Percentiles rank a stretch among this genome's conserved stretches.
phyloP scores from a whole-genome alignment of 1,140 invertebrate genomes.

The Drosophila sulfurigaster region DNA sequence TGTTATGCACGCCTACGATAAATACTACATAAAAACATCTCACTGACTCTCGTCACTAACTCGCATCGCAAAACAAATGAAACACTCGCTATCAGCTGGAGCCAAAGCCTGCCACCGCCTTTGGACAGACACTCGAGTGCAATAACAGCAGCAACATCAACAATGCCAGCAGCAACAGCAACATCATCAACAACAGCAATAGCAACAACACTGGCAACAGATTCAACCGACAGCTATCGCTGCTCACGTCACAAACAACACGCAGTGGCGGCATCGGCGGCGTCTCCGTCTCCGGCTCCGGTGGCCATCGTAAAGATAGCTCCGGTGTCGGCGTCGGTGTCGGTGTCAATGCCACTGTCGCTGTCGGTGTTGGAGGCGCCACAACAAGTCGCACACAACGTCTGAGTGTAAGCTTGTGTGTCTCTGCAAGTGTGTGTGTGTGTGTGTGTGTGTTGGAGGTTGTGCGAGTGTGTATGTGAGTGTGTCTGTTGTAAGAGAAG shows the following conservation, averaged over 20 bases:
- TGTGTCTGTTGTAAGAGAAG: constrained; percentile 1
- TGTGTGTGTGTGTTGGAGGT: constrained; percentile 9
- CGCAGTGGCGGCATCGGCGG: constrained; percentile 27
- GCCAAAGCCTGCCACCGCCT: constrained; percentile 71
- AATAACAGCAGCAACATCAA: constrained; percentile 70
- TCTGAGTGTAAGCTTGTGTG: constrained; percentile 77
- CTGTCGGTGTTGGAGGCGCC: constrained; percentile 34
- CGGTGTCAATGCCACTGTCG: constrained; percentile 7
- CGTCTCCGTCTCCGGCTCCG: constrained; percentile 10
- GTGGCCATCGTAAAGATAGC: background rate
- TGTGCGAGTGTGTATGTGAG: background rate
- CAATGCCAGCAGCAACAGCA: constrained; percentile 75
- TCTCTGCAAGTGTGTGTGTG: constrained; percentile 11
- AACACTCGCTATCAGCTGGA: constrained; percentile 54
- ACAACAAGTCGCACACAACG: constrained; percentile 72
- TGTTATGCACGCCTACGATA: constrained; percentile 25
- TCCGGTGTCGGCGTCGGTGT: constrained; percentile 41
- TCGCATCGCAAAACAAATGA: constrained; percentile 5
- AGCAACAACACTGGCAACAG: constrained; percentile 71
- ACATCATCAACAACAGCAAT: constrained; percentile 54
- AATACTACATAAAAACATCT: constrained; percentile 23
- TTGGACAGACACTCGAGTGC: constrained; percentile 81
- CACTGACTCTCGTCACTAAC: constrained; percentile 26
- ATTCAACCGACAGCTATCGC: constrained; percentile 77
- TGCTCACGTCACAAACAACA: constrained; percentile 70